phyloP scores from a whole-genome alignment of 2,888 invertebrate genomes.

The Pammene fasciana region DNA sequence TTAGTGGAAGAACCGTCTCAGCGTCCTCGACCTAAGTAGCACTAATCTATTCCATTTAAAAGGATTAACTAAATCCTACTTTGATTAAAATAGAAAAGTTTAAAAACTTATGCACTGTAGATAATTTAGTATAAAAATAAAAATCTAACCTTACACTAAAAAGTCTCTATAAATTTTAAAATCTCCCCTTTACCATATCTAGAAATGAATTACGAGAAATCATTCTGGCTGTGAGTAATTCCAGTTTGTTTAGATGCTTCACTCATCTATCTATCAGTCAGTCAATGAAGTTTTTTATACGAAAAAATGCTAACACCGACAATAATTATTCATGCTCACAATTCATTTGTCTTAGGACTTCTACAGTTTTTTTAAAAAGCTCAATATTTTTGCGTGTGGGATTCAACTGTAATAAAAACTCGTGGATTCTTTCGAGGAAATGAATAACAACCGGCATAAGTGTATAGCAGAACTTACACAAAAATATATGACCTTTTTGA shows the following conservation, averaged over 20 bases:
- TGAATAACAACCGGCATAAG: not conserved
- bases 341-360: constrained; percentile 48
- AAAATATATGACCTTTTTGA: constrained; percentile 7
- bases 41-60: constrained; percentile 75
- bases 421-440: not conserved
- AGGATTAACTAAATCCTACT: constrained; percentile 69
- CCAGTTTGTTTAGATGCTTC: constrained; percentile 72
- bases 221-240: constrained; percentile 82
- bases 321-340: constrained; percentile 57
- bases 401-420: not conserved
- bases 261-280: constrained; percentile 56
- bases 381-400: constrained; percentile 16
- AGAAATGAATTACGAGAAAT: constrained; percentile 77
- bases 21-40: constrained; percentile 61
- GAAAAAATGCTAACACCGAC: constrained; percentile 61
- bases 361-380: constrained; percentile 35
- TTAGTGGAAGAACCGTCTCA: constrained; percentile 50
- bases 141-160: constrained; percentile 68
- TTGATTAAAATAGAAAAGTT: constrained; percentile 75
- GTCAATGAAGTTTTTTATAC: constrained; percentile 44
- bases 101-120: constrained; percentile 81
- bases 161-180: constrained; percentile 62
- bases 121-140: constrained; percentile 75
- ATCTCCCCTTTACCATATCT: constrained; percentile 76
- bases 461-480: not conserved